Conservation (phyloP, 2,113 vertebrate genomes). For the Proteles cristata region DNA sequence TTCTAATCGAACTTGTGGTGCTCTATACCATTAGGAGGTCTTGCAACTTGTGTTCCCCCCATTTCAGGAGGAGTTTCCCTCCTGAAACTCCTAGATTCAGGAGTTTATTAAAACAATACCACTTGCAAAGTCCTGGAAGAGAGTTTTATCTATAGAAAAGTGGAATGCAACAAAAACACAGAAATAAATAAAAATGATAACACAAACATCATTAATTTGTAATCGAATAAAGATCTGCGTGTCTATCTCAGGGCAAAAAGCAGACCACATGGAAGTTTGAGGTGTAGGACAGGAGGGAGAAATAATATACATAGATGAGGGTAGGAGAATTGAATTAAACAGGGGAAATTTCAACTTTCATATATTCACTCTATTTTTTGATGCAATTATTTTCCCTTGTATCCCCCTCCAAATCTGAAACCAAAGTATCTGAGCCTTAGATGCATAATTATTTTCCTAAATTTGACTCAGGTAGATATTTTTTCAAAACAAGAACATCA, state of each 20-base stretch:
- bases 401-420: not conserved
- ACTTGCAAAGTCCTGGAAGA: not conserved
- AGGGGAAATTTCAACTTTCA: not conserved
- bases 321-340: not conserved
- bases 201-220: not conserved
- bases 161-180: not conserved
- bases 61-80: not conserved
- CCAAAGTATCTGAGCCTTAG: not conserved
- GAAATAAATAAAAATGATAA: not conserved
- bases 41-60: not conserved
- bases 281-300: not conserved
- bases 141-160: not conserved
- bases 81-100: not conserved
- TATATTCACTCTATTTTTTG: not conserved
- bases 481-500: not conserved
- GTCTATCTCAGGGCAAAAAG: not conserved
- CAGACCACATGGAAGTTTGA: not conserved
- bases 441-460: conserved; percentile 1
- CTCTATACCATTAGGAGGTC: not conserved
- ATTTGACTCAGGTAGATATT: not conserved
- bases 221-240: not conserved
- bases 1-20: not conserved
- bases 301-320: not conserved
- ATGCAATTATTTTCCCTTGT: not conserved
- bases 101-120: not conserved